Percentiles rank a stretch among this genome's conserved stretches.
These are phyloP conservation scores for Aviceda subcristata DNA, from an alignment of 2,113 vertebrate species.

Conservation along the genomic window DNA sequence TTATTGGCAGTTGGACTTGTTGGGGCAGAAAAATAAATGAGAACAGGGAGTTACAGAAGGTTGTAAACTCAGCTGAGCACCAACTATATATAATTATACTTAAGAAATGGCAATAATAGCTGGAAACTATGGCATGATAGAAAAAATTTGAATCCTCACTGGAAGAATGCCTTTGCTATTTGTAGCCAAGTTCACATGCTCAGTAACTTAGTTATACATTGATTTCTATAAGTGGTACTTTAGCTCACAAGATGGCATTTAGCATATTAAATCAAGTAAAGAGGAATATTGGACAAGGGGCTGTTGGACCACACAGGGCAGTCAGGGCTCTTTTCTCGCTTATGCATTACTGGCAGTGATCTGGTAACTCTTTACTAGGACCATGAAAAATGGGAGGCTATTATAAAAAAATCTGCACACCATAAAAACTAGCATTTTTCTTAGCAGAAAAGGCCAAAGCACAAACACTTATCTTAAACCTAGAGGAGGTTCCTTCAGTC, in stretches of 20 bases:
- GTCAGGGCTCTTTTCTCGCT: not conserved
- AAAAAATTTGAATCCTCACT: not conserved
- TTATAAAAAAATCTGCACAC: not conserved
- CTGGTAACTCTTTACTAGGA: not conserved
- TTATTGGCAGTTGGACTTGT: not conserved
- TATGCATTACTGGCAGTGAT: not conserved
- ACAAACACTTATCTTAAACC: not conserved
- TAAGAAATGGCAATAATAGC: not conserved
- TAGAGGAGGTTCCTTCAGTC: not conserved
- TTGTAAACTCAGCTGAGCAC: not conserved
- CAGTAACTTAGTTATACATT: not conserved
- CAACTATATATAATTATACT: not conserved
- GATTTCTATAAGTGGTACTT: constrained; percentile 1
- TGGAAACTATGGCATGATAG: not conserved
- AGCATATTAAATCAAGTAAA: not conserved
- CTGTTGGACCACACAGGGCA: not conserved
- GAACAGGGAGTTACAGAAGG: not conserved
- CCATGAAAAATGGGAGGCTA: not conserved
- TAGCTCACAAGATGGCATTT: not conserved
- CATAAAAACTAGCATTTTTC: not conserved
- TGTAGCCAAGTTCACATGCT: not conserved
- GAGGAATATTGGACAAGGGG: not conserved
- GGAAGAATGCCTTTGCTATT: not conserved
- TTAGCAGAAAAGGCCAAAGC: not conserved
- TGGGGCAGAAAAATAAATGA: not conserved